Base-by-base conservation (phyloP, 2,797 vertebrate species). In the Manis crassicaudata region DNA sequence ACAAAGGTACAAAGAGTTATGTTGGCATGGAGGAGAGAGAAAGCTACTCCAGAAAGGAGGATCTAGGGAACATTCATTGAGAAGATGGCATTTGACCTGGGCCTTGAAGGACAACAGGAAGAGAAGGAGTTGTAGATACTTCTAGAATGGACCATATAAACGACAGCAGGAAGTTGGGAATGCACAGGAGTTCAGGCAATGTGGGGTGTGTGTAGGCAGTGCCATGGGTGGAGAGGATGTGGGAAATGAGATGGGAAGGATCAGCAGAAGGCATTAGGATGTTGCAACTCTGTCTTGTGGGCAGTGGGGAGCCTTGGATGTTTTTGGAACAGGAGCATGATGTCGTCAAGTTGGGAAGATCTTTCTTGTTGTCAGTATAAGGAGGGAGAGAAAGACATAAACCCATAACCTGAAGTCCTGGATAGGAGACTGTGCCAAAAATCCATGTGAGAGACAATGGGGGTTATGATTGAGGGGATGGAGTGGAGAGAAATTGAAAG, bases 301-400 rank as follows among this genome's bases (percentile, higher is more conserved):
- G 52, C 37, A 52, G 18, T 58, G 21, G 54, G 54, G 32, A 95
- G 25, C n/a, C 14, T 5, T 12, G 86, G 90, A 58, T 83, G 79
- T 60, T 87, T 88, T 50, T 52, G 76, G 46, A 95, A 95, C 10
- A 70, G 58, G 63, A 90, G 32, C 7, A 35, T 20, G 62, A 92
- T 79, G n/a, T 76, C 70, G n/a, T 56, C 35, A 92, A 96, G 29
- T 58, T 77, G 62, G 70, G 63, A 83, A 88, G 68, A 25, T 75
- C 52, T 85, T 43, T 90, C 85, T 90, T n/a, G 25, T 88, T 88
- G 58, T 90, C 88, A 65, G n/a, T 27, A 20, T 37, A 91, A 94
- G 87, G 70, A 88, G 81, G 76, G 40, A 92, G 68, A 88, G 91
- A 60, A 73, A 23, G 56, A 89, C 4, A 27, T 7, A 27, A 68